Evolutionary conservation across 2,797 vertebrate species (phyloP).

Genomic region (Poecilia wingei): DNA sequence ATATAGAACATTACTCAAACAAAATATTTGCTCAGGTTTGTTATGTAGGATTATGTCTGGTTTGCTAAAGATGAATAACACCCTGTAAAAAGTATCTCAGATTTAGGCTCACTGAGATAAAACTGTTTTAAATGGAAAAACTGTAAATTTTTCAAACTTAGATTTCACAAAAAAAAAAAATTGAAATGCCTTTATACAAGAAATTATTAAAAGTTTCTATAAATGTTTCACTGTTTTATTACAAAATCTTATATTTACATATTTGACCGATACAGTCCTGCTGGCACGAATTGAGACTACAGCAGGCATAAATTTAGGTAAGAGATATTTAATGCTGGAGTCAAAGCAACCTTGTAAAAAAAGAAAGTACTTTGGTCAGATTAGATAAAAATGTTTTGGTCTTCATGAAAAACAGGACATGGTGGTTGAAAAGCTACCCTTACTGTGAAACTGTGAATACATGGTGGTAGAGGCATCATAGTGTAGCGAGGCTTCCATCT

Average conservation of each 20-base stretch:
- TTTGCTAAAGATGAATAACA: neutral
- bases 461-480: neutral
- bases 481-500: neutral
- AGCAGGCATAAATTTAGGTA: neutral
- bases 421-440: neutral
- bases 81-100: neutral
- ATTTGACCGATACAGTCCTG: neutral
- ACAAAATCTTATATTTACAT: neutral
- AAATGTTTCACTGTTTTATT: neutral
- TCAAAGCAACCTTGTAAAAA: neutral
- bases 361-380: neutral
- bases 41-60: neutral
- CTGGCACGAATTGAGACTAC: neutral
- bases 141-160: neutral
- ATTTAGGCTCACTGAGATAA: neutral
- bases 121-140: neutral
- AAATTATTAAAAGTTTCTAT: neutral
- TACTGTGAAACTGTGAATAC: neutral
- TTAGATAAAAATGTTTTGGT: neutral
- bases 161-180: neutral
- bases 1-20: neutral
- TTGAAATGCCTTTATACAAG: neutral
- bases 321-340: constrained; percentile 7
- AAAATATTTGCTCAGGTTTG: neutral
- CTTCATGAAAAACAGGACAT: neutral